phyloP scores from a whole-genome alignment of 2,113 vertebrate species.

The Vicugna pacos region DNA sequence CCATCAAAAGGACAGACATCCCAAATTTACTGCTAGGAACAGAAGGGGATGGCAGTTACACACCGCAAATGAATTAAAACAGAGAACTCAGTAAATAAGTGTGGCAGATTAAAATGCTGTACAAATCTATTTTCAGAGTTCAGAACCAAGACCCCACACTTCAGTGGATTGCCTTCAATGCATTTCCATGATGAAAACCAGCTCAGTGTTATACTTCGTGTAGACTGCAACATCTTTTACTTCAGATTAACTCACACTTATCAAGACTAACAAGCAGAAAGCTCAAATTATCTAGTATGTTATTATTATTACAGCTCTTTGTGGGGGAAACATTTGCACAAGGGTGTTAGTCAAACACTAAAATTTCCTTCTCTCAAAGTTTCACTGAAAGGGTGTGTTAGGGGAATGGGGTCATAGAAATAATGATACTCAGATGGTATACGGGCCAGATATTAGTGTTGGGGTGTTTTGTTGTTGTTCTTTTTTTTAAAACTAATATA shows the following conservation, averaged over 20 bases:
- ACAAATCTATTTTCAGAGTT: slow-evolving; percentile 54
- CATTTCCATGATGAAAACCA: slow-evolving; percentile 11
- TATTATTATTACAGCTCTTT: slow-evolving; percentile 1
- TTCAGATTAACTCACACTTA: slow-evolving; percentile 66
- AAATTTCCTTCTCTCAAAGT: neutral
- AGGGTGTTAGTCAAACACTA: neutral
- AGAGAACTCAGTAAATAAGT: slow-evolving; percentile 63
- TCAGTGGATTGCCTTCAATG: slow-evolving; percentile 33
- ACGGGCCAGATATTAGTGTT: neutral
- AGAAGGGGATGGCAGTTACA: neutral
- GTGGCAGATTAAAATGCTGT: slow-evolving; percentile 40
- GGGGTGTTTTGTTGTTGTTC: neutral
- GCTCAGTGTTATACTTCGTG: neutral
- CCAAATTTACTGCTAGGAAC: slow-evolving; percentile 21
- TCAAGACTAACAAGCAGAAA: slow-evolving; percentile 58
- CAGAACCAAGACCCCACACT: slow-evolving; percentile 59
- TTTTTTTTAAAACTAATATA: neutral
- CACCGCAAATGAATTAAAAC: slow-evolving; percentile 51
- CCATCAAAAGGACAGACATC: slow-evolving; percentile 3
- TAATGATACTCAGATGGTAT: neutral
- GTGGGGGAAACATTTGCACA: neutral
- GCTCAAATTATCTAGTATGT: slow-evolving; percentile 17
- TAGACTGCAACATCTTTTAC: neutral
- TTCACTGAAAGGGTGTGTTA: neutral
- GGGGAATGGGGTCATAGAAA: neutral